A percentile compares a stretch with the other conserved stretches of the same genome.
Evolutionary conservation across 2,113 vertebrate species (phyloP).

Genomic region (Gyps fulvus): DNA sequence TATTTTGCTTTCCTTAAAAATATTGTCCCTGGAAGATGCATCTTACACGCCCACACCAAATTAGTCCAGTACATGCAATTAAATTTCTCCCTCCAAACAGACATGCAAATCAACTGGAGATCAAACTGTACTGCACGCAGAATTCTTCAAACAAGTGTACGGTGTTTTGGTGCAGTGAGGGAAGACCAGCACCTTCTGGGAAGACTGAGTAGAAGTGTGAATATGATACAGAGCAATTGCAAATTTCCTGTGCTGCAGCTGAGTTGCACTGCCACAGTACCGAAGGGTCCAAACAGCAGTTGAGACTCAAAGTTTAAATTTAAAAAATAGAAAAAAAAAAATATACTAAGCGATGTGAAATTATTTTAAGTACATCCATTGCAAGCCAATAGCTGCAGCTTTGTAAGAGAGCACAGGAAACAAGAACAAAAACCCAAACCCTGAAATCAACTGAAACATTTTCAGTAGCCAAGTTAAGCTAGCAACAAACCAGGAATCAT

Average conservation of each 20-base stretch:
- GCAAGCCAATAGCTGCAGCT: not conserved
- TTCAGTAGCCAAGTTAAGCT: not conserved
- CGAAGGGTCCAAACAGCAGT: not conserved
- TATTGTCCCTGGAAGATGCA: not conserved
- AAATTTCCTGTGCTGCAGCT: not conserved
- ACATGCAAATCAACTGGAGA: not conserved
- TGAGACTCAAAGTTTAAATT: not conserved
- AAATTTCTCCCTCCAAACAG: not conserved
- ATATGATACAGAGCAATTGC: not conserved
- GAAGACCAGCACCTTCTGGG: not conserved
- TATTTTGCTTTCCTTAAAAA: not conserved
- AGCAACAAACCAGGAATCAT: not conserved
- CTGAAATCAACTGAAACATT: not conserved
- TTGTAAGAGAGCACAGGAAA: not conserved
- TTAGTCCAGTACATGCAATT: not conserved
- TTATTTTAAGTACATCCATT: not conserved
- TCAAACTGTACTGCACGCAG: rapidly evolving
- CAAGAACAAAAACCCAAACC: not conserved
- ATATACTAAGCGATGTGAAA: not conserved
- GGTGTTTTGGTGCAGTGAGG: not conserved
- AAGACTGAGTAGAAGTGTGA: not conserved
- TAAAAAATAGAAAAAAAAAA: not conserved
- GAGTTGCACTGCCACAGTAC: not conserved
- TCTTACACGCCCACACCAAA: not conserved
- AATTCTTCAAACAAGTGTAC: rapidly evolving